These are phyloP conservation scores for Calosoma granatense DNA, from an alignment of 1,140 invertebrate genomes.

Conservation along the genomic window DNA sequence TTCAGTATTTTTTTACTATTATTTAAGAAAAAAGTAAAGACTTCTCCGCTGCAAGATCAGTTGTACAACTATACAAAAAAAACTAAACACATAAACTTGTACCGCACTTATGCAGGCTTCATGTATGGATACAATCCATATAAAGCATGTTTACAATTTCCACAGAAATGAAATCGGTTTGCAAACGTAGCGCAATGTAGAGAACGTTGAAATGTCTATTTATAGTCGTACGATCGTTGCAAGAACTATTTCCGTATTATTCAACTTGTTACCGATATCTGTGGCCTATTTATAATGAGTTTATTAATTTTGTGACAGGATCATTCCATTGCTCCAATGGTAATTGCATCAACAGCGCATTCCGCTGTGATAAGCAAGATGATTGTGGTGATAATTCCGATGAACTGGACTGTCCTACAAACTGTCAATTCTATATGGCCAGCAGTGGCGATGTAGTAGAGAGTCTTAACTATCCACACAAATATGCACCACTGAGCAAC, in stretches of 20 bases:
- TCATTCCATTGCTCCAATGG: constrained; percentile 90
- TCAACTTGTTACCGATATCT: too few relatives aligned
- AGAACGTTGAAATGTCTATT: background rate
- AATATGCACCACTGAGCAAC: constrained; percentile 79
- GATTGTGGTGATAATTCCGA: constrained; percentile 88
- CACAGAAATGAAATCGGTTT: background rate
- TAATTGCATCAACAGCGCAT: constrained; percentile 78
- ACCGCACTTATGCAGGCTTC: too few relatives aligned
- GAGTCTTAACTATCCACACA: constrained; percentile 88
- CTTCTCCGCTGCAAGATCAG: too few relatives aligned
- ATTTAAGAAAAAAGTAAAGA: too few relatives aligned
- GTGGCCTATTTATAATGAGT: too few relatives aligned
- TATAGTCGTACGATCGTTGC: background rate
- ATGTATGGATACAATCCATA: background rate
- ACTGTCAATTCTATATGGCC: constrained; percentile 87
- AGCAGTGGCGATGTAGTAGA: constrained; percentile 91
- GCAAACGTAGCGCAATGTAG: background rate
- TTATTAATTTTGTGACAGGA: constrained; percentile 46
- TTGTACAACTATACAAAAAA: too few relatives aligned
- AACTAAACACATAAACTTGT: too few relatives aligned
- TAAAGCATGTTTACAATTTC: background rate
- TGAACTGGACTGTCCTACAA: constrained; percentile 78
- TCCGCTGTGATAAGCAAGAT: constrained; percentile 85
- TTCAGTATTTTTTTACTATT: too few relatives aligned
- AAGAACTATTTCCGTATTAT: background rate